Conservation (phyloP, 2,113 vertebrate genomes). For the Coreoperca whiteheadi region DNA sequence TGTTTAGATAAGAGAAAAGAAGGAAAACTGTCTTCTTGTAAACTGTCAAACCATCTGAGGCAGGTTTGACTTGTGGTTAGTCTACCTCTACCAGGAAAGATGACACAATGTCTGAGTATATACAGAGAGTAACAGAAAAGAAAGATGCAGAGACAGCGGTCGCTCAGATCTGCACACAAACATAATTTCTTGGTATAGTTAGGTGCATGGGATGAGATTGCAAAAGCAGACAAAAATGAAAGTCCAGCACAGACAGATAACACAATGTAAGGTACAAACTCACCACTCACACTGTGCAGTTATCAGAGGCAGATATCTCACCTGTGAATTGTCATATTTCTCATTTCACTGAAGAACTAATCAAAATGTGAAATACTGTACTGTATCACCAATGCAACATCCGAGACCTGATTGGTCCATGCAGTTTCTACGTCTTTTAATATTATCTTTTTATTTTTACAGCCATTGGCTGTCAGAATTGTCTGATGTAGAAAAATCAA, state of each 20-base stretch:
- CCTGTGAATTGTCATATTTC: constrained; percentile 34
- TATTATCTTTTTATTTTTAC: not conserved
- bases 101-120: constrained; percentile 37
- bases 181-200: not conserved
- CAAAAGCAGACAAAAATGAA: constrained; percentile 12
- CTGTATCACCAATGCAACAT: constrained; percentile 52
- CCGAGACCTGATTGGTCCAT: constrained; percentile 29
- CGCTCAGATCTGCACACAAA: constrained; percentile 12
- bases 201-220: not conserved
- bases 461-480: not conserved
- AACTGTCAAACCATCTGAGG: constrained; percentile 51
- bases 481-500: constrained; percentile 1
- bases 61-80: constrained; percentile 50
- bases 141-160: constrained; percentile 6
- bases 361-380: constrained; percentile 75
- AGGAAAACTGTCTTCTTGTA: constrained; percentile 12
- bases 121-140: not conserved
- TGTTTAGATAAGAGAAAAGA: constrained; percentile 32
- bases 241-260: not conserved
- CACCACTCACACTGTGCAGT: constrained; percentile 37
- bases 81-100: constrained; percentile 66
- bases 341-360: constrained; percentile 50
- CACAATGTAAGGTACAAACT: constrained; percentile 7
- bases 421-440: not conserved
- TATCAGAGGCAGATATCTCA: constrained; percentile 26